Base-by-base conservation (phyloP, 2,797 vertebrate species). In the Gallinago stenura region DNA sequence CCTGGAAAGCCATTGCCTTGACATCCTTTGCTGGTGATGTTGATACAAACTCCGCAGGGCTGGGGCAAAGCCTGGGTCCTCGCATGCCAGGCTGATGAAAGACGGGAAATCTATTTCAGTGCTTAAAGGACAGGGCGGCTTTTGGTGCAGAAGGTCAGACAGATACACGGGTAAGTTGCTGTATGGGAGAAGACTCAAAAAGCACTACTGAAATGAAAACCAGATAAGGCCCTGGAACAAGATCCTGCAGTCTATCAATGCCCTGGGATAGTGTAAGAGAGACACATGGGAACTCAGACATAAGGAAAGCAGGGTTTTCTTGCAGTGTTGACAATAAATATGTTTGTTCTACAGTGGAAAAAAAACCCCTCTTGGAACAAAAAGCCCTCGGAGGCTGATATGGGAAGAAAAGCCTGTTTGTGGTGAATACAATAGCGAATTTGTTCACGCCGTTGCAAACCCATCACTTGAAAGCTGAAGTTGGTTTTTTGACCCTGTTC, bases 201-300 rank as follows among this genome's bases (percentile, higher is more conserved):
- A 90, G 50, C 51, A 68, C 35, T 30, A 75, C 90, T 76, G 77
- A 97, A 96, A 95, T 85, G 53, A 93, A 95, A 96, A 84, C 83
- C 62, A 60, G 87, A 94, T 92, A 93, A 96, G 82, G 53, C 53
- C 25, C 50, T 75, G 89, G 94, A 98, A 95, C 89, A 89, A 95
- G 86, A 95, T 92, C 88, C 89, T 91, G 71, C 28, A 51, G 71
- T 83, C 54, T 84, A 91, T 82, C 78, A 83, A 64, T 76, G 83
- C 58, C 69, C 68, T 85, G 76, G 79, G 50, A 94, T 69, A 91
- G 72, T 70, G 86, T 95, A 93, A 93, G 76, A 87, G 90, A 97
- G 94, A 92, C 89, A 86, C 79, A 76, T 93, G 95, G 96, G 97
- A 97, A 97, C 78, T 48, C 69, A 95, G 84, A 78, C 33, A 30